Evolutionary conservation across 2,888 invertebrate genomes (phyloP).

Genomic region (Agrochola lota): DNA sequence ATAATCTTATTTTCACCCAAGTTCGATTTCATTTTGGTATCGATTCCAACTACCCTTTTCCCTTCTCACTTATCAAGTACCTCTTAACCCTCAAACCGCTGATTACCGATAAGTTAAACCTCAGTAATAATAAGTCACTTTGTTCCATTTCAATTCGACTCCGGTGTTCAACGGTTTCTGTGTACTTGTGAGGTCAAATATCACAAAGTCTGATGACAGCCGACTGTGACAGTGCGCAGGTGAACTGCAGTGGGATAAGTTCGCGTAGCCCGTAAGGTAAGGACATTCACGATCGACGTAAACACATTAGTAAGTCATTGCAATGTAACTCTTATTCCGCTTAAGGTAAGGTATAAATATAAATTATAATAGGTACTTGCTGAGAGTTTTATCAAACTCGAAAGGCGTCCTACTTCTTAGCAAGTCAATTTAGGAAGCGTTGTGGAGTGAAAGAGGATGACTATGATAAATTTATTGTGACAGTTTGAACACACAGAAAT

Average conservation of each 20-base stretch:
- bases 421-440: too few relatives aligned
- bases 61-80: neutral
- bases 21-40: neutral
- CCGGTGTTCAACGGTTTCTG: conserved; percentile 50
- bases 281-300: too few relatives aligned
- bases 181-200: conserved; percentile 68
- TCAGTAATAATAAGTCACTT: conserved; percentile 31
- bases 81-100: neutral
- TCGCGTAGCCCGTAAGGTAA: neutral
- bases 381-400: too few relatives aligned
- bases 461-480: too few relatives aligned
- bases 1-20: neutral
- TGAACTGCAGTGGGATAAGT: conserved; percentile 24
- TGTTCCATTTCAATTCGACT: conserved; percentile 34
- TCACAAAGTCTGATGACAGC: conserved; percentile 69
- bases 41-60: neutral
- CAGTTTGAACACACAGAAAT: too few relatives aligned
- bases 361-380: too few relatives aligned
- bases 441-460: too few relatives aligned
- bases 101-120: neutral
- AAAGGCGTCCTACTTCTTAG: too few relatives aligned
- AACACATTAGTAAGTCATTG: too few relatives aligned
- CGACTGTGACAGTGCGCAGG: conserved; percentile 41
- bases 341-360: too few relatives aligned
- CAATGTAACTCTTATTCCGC: too few relatives aligned